Percentiles rank a stretch among this genome's conserved stretches.
These are phyloP conservation scores for Sebastes cheni DNA, from an alignment of 2,797 vertebrate genomes.

Conservation along the genomic window DNA sequence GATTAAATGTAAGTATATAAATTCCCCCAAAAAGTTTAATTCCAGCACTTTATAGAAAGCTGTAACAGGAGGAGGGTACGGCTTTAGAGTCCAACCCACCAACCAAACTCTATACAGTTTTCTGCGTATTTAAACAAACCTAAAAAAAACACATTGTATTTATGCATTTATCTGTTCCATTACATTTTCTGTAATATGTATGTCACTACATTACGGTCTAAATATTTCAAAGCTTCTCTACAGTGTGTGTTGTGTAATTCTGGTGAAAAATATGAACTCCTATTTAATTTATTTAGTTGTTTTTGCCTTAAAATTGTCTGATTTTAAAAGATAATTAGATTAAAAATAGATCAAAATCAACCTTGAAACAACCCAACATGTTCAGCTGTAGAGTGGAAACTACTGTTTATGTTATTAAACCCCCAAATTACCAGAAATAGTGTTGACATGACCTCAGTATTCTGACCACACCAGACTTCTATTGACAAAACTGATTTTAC, in stretches of 20 bases:
- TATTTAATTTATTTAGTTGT: background rate
- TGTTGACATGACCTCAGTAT: background rate
- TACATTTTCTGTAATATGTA: background rate
- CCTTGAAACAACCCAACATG: background rate
- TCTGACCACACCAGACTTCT: background rate
- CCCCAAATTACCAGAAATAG: background rate
- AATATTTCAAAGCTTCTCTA: background rate
- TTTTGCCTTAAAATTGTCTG: background rate
- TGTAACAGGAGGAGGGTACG: background rate
- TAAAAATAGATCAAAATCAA: background rate
- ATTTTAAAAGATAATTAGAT: background rate
- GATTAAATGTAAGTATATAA: background rate
- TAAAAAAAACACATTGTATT: background rate
- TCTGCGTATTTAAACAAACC: background rate
- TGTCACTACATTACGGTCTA: background rate
- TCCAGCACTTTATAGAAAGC: slow-evolving; percentile 3
- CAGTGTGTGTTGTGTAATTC: background rate
- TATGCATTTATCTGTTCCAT: background rate
- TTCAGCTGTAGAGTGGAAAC: background rate
- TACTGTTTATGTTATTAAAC: background rate
- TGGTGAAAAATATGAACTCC: background rate
- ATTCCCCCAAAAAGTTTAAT: background rate
- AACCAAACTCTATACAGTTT: background rate
- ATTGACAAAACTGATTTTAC: background rate
- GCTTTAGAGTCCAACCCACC: background rate